These are phyloP conservation scores for Amazona ochrocephala DNA, from an alignment of 2,797 vertebrate genomes.

Conservation along the genomic window DNA sequence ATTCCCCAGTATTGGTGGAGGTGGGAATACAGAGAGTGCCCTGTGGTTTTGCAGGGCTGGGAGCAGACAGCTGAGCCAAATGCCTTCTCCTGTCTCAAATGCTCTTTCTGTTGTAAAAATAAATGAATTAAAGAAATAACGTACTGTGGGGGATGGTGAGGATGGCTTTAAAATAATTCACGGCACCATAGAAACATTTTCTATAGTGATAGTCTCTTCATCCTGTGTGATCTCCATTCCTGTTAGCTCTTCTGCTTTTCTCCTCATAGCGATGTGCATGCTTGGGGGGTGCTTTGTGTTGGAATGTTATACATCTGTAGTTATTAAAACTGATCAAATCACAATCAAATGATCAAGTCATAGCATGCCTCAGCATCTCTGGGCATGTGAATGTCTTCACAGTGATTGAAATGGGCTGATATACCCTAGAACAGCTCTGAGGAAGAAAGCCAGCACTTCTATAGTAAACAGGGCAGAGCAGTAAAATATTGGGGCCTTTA, in stretches of 20 bases:
- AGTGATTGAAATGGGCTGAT: neutral
- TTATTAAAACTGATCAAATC: neutral
- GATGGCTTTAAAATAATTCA: neutral
- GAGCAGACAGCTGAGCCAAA: slow-evolving; percentile 45
- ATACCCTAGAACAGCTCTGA: neutral
- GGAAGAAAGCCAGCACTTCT: neutral
- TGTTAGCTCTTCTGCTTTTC: neutral
- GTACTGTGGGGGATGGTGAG: neutral
- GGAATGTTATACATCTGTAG: neutral
- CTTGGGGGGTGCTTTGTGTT: neutral
- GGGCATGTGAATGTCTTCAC: neutral
- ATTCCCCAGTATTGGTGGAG: slow-evolving; percentile 54
- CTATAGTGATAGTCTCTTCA: accelerated
- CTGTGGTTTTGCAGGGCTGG: slow-evolving; percentile 62
- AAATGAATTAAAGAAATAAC: neutral
- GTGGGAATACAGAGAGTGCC: slow-evolving; percentile 68
- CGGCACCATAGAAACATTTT: neutral
- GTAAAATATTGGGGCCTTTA: neutral
- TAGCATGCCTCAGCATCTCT: neutral
- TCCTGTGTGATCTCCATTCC: neutral
- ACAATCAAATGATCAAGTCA: neutral
- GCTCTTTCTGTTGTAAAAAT: neutral
- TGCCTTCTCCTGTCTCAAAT: slow-evolving; percentile 57
- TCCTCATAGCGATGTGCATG: neutral
- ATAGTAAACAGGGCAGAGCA: neutral